Evolutionary conservation across 2,797 vertebrate genomes (phyloP).

Genomic region (Alfaro cultratus): DNA sequence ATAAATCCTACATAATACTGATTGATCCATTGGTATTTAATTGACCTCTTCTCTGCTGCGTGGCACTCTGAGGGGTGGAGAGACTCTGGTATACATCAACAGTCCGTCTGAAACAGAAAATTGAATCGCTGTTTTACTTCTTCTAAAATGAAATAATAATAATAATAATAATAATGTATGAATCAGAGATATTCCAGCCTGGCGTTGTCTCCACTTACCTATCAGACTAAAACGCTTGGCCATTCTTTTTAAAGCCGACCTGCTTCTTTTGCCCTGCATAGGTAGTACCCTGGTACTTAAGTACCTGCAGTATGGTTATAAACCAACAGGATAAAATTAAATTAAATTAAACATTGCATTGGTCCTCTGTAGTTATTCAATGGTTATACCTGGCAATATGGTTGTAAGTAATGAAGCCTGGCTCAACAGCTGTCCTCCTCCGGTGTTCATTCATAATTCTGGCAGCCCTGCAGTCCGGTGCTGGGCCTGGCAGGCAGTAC

Average conservation of each 20-base stretch:
- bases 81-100: constrained; percentile 67
- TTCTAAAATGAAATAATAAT: neutral
- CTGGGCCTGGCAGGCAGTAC: constrained; percentile 53
- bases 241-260: constrained; percentile 51
- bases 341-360: accelerated
- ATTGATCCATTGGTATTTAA: neutral
- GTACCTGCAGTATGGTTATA: constrained; percentile 43
- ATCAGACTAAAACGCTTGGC: constrained; percentile 57
- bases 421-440: constrained; percentile 30
- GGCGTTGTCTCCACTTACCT: constrained; percentile 28
- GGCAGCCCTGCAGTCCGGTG: constrained; percentile 20
- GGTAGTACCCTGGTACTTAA: constrained; percentile 64
- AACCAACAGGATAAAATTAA: accelerated
- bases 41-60: constrained; percentile 69
- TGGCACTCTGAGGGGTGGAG: constrained; percentile 64
- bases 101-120: constrained; percentile 60
- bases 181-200: neutral
- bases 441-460: neutral
- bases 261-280: constrained; percentile 43
- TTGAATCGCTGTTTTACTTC: neutral
- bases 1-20: neutral
- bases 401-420: constrained; percentile 51
- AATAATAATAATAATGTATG: neutral
- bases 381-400: constrained; percentile 53
- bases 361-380: accelerated